Evolutionary conservation across 2,113 vertebrate species (phyloP), one percentile per base, ranked within the genome.

Genomic region (Sylvia atricapilla): DNA sequence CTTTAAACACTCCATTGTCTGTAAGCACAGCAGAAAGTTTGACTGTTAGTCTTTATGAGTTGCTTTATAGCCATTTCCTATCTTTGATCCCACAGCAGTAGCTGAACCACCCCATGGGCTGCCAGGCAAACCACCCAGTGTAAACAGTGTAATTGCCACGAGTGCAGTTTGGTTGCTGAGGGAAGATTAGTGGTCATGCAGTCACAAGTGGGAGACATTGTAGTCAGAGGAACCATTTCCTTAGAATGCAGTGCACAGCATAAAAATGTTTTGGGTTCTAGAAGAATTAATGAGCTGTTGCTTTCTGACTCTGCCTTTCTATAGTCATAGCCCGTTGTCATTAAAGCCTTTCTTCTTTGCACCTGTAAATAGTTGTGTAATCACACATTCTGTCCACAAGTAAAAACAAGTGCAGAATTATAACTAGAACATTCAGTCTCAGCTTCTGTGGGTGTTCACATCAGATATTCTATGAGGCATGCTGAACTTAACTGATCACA

Each of bases 401-500:
- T 92, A 39, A 93, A 90, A 92, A 95, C 90, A 96, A 87, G 86
- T 79, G 73, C 37, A 75, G 64, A 81, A 72, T 77, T 90, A 60
- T 81, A 80, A 70, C 27, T 60, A 84, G 90, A 92, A 79, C 76
- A 53, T 84, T 80, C 39, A 60, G 41, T 60, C 28, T 84, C 52
- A 82, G 33, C 56, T 95, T 90, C 49, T 66, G 37, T 19, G 5
- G 17, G 53, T 82, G 77, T 91, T 94, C 69, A n/a, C 66, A 66
- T 78, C 4, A 2, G 56, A 59, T 89, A 78, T 76, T 87, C 77
- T 58, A 13, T 18, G 20, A 92, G 60, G 47, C 80, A 41, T 86
- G 46, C 46, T 88, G 68, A 78, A 35, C 8, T 81, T 86, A 73
- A 47, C 64, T 74, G 55, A 86, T 90, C 52, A 39, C 27, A 31